phyloP scores from a whole-genome alignment of 2,888 invertebrate genomes.

The Nomada flava region DNA sequence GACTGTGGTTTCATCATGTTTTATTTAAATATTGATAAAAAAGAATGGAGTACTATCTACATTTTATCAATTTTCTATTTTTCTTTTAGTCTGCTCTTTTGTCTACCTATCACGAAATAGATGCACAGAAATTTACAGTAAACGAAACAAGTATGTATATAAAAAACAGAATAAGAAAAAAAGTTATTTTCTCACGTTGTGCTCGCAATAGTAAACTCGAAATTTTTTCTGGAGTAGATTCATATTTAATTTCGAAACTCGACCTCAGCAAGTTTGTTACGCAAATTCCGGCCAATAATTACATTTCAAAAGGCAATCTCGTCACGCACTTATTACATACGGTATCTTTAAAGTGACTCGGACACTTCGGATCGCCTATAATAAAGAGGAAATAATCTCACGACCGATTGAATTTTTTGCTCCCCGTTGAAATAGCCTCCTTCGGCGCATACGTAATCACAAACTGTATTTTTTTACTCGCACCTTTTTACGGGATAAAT shows the following conservation, averaged over 20 bases:
- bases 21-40: too few species aligned
- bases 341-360: conserved; percentile 18
- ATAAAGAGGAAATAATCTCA: conserved; percentile 22
- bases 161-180: too few species aligned
- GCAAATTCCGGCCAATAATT: conserved; percentile 15
- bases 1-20: too few species aligned
- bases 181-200: neutral
- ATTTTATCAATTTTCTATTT: too few species aligned
- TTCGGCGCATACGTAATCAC: neutral
- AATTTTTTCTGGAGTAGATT: neutral
- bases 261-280: neutral
- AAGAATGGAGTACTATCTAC: too few species aligned
- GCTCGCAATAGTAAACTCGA: neutral
- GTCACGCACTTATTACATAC: conserved; percentile 13
- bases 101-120: too few species aligned
- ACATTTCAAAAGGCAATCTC: conserved; percentile 5
- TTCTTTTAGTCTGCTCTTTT: too few species aligned
- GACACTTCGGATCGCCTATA: conserved; percentile 13
- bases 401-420: conserved; percentile 14
- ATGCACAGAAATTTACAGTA: too few species aligned
- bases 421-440: neutral
- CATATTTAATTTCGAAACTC: neutral
- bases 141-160: too few species aligned
- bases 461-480: neutral
- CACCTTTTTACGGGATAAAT: neutral